Percentiles rank a stretch among this genome's conserved stretches.
Conservation (phyloP, 2,797 vertebrate species). For the Monodelphis domestica region DNA sequence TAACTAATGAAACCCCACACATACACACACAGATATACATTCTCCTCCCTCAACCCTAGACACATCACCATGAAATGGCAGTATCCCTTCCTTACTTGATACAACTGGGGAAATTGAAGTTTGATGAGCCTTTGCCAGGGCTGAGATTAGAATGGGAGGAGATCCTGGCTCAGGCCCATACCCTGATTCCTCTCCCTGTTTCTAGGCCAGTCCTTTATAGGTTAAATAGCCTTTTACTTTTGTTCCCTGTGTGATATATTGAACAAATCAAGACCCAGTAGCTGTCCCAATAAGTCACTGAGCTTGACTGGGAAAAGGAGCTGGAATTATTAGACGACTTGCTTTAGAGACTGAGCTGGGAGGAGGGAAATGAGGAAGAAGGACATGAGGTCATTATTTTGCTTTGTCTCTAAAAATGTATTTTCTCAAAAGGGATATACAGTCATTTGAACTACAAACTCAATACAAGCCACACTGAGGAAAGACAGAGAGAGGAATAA, state of each 20-base stretch:
- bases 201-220: not conserved
- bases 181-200: not conserved
- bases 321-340: not conserved
- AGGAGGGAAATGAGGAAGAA: not conserved
- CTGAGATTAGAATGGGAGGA: not conserved
- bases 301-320: not conserved
- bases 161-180: not conserved
- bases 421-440: not conserved
- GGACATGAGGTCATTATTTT: not conserved
- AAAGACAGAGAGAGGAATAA: not conserved
- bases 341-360: not conserved
- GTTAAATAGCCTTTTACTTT: not conserved
- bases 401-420: not conserved
- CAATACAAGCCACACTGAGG: not conserved
- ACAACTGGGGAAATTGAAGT: not conserved
- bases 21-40: not conserved
- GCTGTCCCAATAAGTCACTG: not conserved
- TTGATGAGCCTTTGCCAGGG: not conserved
- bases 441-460: not conserved
- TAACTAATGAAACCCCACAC: not conserved
- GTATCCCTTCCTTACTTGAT: not conserved
- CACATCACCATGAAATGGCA: not conserved
- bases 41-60: not conserved
- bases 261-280: not conserved
- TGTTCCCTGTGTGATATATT: not conserved